These are phyloP conservation scores for Poeciliopsis retropinna DNA, from an alignment of 2,113 vertebrate species.

Conservation along the genomic window DNA sequence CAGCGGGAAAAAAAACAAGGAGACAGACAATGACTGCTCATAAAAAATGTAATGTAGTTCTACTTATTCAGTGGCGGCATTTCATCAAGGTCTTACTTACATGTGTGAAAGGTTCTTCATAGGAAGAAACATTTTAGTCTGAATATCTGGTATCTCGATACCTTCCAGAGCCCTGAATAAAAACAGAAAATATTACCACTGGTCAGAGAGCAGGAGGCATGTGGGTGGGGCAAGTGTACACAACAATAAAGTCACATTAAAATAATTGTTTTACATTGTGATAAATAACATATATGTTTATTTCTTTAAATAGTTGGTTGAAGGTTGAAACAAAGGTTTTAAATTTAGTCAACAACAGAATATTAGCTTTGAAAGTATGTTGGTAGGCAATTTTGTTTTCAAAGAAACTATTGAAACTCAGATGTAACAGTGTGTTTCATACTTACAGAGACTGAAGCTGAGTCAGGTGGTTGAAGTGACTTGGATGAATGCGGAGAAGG, in stretches of 20 bases:
- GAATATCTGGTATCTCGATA: conserved; percentile 82
- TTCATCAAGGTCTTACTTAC: conserved; percentile 56
- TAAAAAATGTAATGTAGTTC: not conserved
- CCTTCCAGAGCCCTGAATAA: conserved; percentile 80
- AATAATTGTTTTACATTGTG: not conserved
- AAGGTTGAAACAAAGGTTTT: not conserved
- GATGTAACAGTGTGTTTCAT: not conserved
- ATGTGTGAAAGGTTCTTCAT: conserved; percentile 85
- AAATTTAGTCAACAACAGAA: not conserved
- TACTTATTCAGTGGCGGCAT: not conserved
- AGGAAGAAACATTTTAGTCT: conserved; percentile 80
- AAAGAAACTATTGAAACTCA: not conserved
- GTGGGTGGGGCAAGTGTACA: too few species aligned
- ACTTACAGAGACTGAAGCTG: conserved; percentile 86
- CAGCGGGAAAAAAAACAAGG: not conserved
- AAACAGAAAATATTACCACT: conserved; percentile 37
- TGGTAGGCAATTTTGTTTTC: not conserved
- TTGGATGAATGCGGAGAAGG: conserved; percentile 72
- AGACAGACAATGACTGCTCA: not conserved
- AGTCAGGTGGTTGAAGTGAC: conserved; percentile 75
- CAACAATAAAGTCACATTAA: not conserved
- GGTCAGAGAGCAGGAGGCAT: not conserved
- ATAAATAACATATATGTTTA: not conserved
- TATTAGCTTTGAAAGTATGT: not conserved
- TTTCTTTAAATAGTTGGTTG: not conserved